phyloP scores from a whole-genome alignment of 2,113 vertebrate species.

The Lycaon pictus region DNA sequence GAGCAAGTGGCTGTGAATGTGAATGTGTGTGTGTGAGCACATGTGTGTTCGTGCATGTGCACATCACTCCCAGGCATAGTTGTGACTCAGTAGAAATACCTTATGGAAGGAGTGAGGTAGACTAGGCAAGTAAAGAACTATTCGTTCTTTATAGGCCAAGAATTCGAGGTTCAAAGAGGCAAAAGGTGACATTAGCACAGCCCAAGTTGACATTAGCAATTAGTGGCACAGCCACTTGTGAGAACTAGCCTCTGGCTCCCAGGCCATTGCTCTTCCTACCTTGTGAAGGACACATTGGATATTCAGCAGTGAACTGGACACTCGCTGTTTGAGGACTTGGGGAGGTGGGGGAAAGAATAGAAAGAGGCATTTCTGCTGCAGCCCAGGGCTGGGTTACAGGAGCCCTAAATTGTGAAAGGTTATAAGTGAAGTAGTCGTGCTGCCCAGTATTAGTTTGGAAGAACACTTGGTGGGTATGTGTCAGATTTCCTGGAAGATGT shows the following conservation, averaged over 20 bases:
- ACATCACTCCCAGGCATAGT: too few relatives aligned
- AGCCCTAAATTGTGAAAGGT: not conserved
- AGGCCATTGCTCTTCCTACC: not conserved
- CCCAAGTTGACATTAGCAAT: too few relatives aligned
- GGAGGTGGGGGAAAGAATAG: too few relatives aligned
- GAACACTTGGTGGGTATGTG: not conserved
- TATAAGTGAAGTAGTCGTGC: not conserved
- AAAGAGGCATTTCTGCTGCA: not conserved
- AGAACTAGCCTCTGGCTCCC: not conserved
- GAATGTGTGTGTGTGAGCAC: not conserved
- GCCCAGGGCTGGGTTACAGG: not conserved
- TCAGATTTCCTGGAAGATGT: not conserved
- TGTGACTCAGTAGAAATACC: not conserved
- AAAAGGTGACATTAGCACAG: too few relatives aligned
- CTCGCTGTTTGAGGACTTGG: accelerated
- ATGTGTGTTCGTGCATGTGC: accelerated
- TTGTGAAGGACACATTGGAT: not conserved
- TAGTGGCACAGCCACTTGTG: not conserved
- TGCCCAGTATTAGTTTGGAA: not conserved
- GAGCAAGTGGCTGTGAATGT: not conserved
- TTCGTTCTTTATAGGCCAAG: not conserved
- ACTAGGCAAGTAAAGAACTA: not conserved
- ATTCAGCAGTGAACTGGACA: not conserved
- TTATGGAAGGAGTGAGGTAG: not conserved
- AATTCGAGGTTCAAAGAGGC: not conserved